These are phyloP conservation scores for Drosophila pallidifrons DNA, from an alignment of 1,140 invertebrate genomes.

Conservation along the genomic window DNA sequence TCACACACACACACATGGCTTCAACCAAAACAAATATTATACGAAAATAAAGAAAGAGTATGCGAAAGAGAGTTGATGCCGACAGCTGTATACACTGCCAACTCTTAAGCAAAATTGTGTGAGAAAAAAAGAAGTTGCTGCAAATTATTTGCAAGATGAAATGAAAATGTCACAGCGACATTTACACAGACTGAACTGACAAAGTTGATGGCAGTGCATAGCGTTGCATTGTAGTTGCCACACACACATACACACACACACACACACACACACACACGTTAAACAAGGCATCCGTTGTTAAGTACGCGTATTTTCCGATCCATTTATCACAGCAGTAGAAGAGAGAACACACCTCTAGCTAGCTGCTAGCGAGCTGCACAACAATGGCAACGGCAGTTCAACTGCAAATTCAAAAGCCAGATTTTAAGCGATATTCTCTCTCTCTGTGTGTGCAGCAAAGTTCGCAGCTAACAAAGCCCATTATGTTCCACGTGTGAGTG, in stretches of 20 bases:
- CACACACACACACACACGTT: constrained; percentile 28
- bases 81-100: background rate
- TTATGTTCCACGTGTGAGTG: constrained; percentile 46
- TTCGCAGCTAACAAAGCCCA: constrained; percentile 49
- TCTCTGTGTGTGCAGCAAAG: constrained; percentile 6
- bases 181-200: constrained; percentile 4
- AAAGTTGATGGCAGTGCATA: background rate
- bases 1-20: constrained; percentile 5
- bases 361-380: constrained; percentile 22
- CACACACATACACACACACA: background rate
- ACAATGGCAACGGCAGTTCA: constrained; percentile 23
- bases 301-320: constrained; percentile 82
- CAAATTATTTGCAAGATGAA: background rate
- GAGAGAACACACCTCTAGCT: constrained; percentile 1
- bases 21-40: constrained; percentile 39
- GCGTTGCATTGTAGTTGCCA: constrained; percentile 2
- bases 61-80: background rate
- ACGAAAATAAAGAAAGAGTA: constrained; percentile 3
- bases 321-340: constrained; percentile 71
- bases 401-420: constrained; percentile 48
- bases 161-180: too few species aligned
- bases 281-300: constrained; percentile 67
- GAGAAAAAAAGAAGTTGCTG: background rate
- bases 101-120: background rate
- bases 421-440: constrained; percentile 70